Base-by-base conservation (phyloP, 2,797 vertebrate species). In the Pantherophis alleghaniensis region DNA sequence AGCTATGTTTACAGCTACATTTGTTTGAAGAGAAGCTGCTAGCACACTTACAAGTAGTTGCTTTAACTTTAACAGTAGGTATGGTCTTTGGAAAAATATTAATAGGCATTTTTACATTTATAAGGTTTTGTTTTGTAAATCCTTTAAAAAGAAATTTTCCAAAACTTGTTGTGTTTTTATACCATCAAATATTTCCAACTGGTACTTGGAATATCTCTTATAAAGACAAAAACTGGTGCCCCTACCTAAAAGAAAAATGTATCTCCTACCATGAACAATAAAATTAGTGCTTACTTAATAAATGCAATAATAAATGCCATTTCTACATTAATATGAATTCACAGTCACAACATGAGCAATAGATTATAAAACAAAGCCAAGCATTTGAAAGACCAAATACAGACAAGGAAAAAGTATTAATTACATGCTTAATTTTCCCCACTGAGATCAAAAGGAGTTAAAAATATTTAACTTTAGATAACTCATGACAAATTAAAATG, bases 401-500 rank as follows among this genome's bases (percentile, higher is more conserved):
- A 59, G 9, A 7, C 2, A 11, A 14, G 5, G 26, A 22, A 5
- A 28, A 16, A 14, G 28, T 59, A 61, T 26, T 53, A 57, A 86
- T 14, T 12, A 66, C n/a, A 28, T 47, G 16, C 12, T 86, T 61
- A 53, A 28, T 3, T 42, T 53, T 90, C 5, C 32, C 42, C 60
- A 91, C 6, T 9, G 26, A 28, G 14, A 79, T 60, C 20, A 61
- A 88, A 51, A 42, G 10, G 42, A 86, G 28, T 63, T 57, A 26
- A 63, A 83, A 53, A 28, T 18, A 10, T 42, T 86, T 51, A 91
- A 51, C 13, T 90, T 56, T 28, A 24, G 20, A 47, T 55, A 47
- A 92, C 32, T 60, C 18, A 61, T 60, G 53, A 18, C 57, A 89
- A 53, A 66, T 95, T 42, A 91, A 92, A 93, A 91, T 89, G 47